Evolutionary conservation across 2,888 invertebrate species (phyloP), one percentile per base, ranked within the genome.

Genomic region (Hydroisotoma schaefferi): DNA sequence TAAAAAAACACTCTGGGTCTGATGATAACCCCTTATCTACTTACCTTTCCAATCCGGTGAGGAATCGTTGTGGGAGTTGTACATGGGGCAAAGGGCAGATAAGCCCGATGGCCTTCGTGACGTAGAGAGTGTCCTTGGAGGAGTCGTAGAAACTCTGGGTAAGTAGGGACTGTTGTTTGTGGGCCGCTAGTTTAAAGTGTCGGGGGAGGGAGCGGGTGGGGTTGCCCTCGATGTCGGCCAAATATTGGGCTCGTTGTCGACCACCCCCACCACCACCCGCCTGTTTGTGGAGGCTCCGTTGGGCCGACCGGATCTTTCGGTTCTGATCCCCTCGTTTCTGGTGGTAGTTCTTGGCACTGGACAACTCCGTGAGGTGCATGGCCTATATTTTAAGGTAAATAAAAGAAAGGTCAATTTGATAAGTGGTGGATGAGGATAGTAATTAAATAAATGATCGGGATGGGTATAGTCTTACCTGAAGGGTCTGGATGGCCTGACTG

Each of bases 401-500:
- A 33, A 33, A 10, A 33, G 15, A 18, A 40, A 40, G 26, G 49
- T 29, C 15, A 46, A 29, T 28, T 15, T 18, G 29, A 43, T 46
- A 5, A 33, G 15, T 15, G 15, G 15, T 33, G 43, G 23, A 59
- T n/a, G 29, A 33, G 4, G 12, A 58, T 22, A 44, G 44, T 44
- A 44, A 15, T 18, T 25, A 37, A 10, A 33, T 15, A 15, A 6
- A 33, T 33, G 8, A 15, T 33, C 33, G 8, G n/a, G 44, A 22
- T 28, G n/a, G n/a, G n/a, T n/a, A 61, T 78, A 75, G 77, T 78
- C 77, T 87, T 26, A 61, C 87, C 81, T 94, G 94, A 71, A 97
- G 82, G 37, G 93, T 93, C 77, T 94, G 93, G 88, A 98, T 94
- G 54, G 95, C 94, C 74, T 87, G 88, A 77, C 94, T 93, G 73